Conservation (phyloP, 2,888 invertebrate genomes). For the Nephrocerus scutellatus region DNA sequence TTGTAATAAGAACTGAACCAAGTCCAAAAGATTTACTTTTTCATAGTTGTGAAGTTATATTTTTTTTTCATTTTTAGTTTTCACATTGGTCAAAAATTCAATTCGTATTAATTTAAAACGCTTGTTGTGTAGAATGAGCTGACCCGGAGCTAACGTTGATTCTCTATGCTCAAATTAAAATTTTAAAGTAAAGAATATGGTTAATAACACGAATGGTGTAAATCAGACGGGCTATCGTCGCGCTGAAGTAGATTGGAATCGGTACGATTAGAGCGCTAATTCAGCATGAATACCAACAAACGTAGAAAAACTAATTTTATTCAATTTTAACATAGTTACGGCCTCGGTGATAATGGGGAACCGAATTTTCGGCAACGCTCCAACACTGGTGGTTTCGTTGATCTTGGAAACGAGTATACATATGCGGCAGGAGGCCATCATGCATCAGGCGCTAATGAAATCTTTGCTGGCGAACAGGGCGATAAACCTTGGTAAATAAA, state of each 20-base stretch:
- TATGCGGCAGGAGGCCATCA: conserved; percentile 77
- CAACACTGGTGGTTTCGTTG: conserved; percentile 69
- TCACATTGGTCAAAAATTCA: too few relatives aligned
- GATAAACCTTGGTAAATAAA: conserved; percentile 44
- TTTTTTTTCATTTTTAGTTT: too few relatives aligned
- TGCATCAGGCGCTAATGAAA: conserved; percentile 80
- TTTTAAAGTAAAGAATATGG: too few relatives aligned
- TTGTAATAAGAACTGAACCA: too few relatives aligned
- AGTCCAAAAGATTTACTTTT: too few relatives aligned
- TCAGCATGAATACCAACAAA: not conserved
- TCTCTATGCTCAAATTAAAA: too few relatives aligned
- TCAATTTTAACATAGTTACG: conserved; percentile 35
- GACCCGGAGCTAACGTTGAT: too few relatives aligned
- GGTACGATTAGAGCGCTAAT: conserved; percentile 33
- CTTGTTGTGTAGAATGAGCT: too few relatives aligned
- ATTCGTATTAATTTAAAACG: too few relatives aligned
- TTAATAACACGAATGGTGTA: too few relatives aligned
- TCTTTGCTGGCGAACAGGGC: conserved; percentile 87
- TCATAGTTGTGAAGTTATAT: too few relatives aligned
- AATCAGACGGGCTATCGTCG: conserved; percentile 26
- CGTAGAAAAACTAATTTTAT: not conserved
- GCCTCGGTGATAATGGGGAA: conserved; percentile 44
- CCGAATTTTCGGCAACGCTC: conserved; percentile 52
- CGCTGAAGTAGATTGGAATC: conserved; percentile 41
- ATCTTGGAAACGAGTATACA: conserved; percentile 66